Base-by-base conservation (phyloP, 1,140 invertebrate genomes). In the Diorhabda elongata region DNA sequence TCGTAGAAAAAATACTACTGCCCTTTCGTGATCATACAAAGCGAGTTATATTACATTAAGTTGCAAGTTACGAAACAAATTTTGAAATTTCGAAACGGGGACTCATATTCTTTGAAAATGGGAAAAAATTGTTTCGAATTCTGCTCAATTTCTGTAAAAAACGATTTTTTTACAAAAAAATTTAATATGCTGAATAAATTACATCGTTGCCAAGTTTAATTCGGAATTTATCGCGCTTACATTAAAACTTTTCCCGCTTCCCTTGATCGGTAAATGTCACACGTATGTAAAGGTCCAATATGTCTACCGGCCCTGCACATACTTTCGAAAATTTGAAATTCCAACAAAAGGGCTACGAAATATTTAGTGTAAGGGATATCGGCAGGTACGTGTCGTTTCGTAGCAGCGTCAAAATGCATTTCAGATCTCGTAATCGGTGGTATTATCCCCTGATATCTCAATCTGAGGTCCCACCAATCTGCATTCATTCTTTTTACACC, bases 321-420 rank as follows among this genome's bases (percentile, higher is more conserved):
- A 41, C 91, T 85, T 75, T 93, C 87, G 75, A 91, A 92, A 64
- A 96, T 88, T 84, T 96, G 94, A 81, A 96, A 96, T 82, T 96
- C 93, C 44, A 96, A 79, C 2, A 96, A 83, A 58, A 89, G 86
- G 5, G 91, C 90, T 3, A 96, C 86, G 79, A 96, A 96, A 80
- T 96, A 96, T 78, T 93, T 94, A 77, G 86, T 82, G 73, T 90
- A 90, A 43, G 88, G 87, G 75, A 88, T 84, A 81, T 93, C 90
- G 7, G 90, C 88, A n/a, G 91, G 87, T 4, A 94, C 84, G 75
- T 94, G 92, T 77, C 92, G 92, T 74, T 94, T 94, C 2, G 91
- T 86, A 43, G 87, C 92, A 2, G 92, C 87, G 81, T 94, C 92
- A 74, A 94, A 93, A 78, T 94, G 90, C 8, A 84, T 82, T 81